Evolutionary conservation across 1,140 invertebrate species (phyloP).

Genomic region (Medauroidea extradentata): DNA sequence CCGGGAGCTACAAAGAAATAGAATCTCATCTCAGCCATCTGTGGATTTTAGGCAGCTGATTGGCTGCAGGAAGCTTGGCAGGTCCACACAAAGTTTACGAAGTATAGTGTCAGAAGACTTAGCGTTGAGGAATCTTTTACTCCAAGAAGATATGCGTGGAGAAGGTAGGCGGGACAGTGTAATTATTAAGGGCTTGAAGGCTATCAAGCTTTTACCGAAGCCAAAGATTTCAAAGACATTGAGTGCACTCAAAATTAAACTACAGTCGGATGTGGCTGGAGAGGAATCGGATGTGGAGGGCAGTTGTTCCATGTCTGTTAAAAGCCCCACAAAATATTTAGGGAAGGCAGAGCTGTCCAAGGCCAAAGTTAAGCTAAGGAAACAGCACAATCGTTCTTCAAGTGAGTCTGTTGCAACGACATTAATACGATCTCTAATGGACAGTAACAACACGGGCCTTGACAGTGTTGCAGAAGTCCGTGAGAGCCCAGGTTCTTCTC

Average conservation of each 20-base stretch:
- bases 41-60: too few relatives aligned
- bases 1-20: not conserved
- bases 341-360: not conserved
- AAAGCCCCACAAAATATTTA: too few relatives aligned
- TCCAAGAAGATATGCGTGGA: constrained; percentile 52
- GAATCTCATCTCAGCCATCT: not conserved
- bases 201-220: constrained; percentile 38
- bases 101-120: constrained; percentile 33
- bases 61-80: constrained; percentile 6
- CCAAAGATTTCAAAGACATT: constrained; percentile 46
- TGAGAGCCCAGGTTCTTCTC: constrained; percentile 13
- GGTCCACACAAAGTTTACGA: constrained; percentile 7
- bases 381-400: not conserved
- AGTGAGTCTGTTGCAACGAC: constrained; percentile 8
- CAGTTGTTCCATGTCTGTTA: too few relatives aligned
- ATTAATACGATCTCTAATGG: constrained; percentile 19
- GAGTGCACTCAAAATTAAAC: constrained; percentile 42
- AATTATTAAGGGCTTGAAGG: constrained; percentile 48
- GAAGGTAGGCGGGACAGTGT: constrained; percentile 42
- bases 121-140: constrained; percentile 45
- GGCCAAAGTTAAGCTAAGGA: not conserved
- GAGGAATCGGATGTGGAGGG: constrained; percentile 37
- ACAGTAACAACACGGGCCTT: constrained; percentile 1
- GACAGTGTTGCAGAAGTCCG: constrained; percentile 9
- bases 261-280: constrained; percentile 34